phyloP scores from a whole-genome alignment of 2,888 invertebrate species.

The Lochmaea capreae region DNA sequence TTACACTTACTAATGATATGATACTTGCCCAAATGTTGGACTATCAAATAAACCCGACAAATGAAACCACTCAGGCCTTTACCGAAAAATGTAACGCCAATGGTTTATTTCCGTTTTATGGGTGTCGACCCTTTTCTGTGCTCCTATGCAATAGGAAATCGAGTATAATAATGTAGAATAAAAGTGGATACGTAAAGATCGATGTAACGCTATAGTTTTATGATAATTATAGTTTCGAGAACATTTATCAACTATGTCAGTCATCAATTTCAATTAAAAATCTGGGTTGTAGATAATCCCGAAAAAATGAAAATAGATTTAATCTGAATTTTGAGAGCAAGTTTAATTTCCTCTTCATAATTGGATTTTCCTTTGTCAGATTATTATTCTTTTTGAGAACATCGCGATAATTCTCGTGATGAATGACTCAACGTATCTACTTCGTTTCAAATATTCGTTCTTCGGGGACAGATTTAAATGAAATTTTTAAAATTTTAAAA shows the following conservation, averaged over 20 bases:
- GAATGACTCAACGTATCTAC: conserved; percentile 35
- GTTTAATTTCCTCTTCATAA: conserved; percentile 48
- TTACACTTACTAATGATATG: too few relatives aligned
- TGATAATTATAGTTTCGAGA: conserved; percentile 25
- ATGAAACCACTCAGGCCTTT: too few relatives aligned
- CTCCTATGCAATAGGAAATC: too few relatives aligned
- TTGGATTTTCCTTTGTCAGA: conserved; percentile 45
- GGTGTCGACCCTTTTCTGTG: too few relatives aligned
- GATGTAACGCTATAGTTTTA: too few relatives aligned
- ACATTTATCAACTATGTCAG: conserved; percentile 20
- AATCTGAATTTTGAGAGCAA: conserved; percentile 44
- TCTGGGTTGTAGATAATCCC: conserved; percentile 30
- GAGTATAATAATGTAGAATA: too few relatives aligned
- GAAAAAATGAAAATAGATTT: conserved; percentile 43
- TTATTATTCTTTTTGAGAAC: conserved; percentile 41
- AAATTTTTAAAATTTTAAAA: conserved; percentile 22
- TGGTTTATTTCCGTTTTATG: too few relatives aligned
- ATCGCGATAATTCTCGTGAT: conserved; percentile 41
- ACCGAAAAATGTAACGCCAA: too few relatives aligned
- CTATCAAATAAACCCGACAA: too few relatives aligned
- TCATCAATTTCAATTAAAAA: conserved; percentile 39
- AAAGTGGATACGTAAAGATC: too few relatives aligned
- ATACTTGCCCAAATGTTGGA: too few relatives aligned
- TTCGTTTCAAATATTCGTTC: conserved; percentile 27
- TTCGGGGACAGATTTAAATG: conserved; percentile 19